Conservation (phyloP, 2,113 vertebrate genomes). For the Xenotilapia longispinis region DNA sequence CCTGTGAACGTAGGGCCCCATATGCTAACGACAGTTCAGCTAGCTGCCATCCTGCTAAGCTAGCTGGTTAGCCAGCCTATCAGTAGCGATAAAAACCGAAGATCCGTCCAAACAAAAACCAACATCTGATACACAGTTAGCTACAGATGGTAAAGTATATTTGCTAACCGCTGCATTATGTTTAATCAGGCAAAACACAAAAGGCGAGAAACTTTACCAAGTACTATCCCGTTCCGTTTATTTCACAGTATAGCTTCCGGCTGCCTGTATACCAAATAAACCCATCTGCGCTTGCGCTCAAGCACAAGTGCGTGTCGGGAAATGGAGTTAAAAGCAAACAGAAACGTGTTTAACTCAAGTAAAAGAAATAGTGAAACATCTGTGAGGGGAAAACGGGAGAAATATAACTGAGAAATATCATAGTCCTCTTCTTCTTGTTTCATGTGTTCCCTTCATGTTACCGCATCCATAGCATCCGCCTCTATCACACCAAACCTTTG, state of each 20-base stretch:
- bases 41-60: conserved; percentile 35
- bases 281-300: conserved; percentile 43
- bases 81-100: neutral
- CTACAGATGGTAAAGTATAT: neutral
- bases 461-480: rapidly evolving
- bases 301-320: conserved; percentile 5
- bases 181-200: neutral
- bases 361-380: neutral
- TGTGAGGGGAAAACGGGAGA: neutral
- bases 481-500: neutral
- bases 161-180: neutral
- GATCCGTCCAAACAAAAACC: neutral
- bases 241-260: conserved; percentile 61
- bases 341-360: neutral
- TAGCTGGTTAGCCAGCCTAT: conserved; percentile 4
- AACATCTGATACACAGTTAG: neutral
- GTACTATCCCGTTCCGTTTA: conserved; percentile 47
- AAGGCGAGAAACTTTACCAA: conserved; percentile 59
- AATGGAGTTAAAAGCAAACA: conserved; percentile 8
- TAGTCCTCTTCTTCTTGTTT: neutral
- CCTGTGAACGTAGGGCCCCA: conserved; percentile 45
- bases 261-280: conserved; percentile 52
- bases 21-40: conserved; percentile 38
- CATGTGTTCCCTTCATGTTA: neutral
- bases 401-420: neutral